Percentiles rank a stretch among this genome's conserved stretches.
Evolutionary conservation across 1,140 invertebrate genomes (phyloP).

Genomic region (Triops cancriformis): DNA sequence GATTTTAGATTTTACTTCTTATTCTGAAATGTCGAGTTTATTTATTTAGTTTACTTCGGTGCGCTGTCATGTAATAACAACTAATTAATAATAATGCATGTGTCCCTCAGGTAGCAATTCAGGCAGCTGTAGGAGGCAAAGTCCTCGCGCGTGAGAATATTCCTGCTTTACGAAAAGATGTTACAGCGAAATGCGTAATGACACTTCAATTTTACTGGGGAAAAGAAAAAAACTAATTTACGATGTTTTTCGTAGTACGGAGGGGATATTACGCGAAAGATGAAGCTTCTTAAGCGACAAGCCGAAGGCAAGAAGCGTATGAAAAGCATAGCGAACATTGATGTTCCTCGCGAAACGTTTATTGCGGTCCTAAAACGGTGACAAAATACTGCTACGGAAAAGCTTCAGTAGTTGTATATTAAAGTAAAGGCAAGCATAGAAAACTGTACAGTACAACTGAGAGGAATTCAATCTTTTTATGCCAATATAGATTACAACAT

Average conservation of each 20-base stretch:
- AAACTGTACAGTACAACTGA: not conserved
- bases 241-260: constrained; percentile 64
- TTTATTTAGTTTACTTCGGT: too few relatives aligned
- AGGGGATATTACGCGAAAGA: constrained; percentile 79
- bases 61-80: not conserved
- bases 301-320: constrained; percentile 88
- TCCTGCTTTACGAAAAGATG: constrained; percentile 81
- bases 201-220: not conserved
- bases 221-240: constrained; percentile 28
- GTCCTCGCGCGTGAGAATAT: constrained; percentile 78
- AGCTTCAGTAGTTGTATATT: not conserved
- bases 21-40: too few relatives aligned
- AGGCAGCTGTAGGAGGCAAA: constrained; percentile 73
- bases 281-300: constrained; percentile 81
- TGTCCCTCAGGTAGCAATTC: constrained; percentile 60
- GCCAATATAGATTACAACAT: not conserved
- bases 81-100: not conserved
- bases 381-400: constrained; percentile 30
- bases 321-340: constrained; percentile 80
- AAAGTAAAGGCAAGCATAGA: not conserved
- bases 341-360: constrained; percentile 85
- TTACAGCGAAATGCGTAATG: constrained; percentile 82
- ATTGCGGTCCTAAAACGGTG: constrained; percentile 81
- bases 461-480: not conserved
- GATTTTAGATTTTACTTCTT: too few relatives aligned